Percentiles rank a stretch among this genome's conserved stretches.
phyloP scores from a whole-genome alignment of 2,113 vertebrate genomes.

The Syngnathus scovelli region DNA sequence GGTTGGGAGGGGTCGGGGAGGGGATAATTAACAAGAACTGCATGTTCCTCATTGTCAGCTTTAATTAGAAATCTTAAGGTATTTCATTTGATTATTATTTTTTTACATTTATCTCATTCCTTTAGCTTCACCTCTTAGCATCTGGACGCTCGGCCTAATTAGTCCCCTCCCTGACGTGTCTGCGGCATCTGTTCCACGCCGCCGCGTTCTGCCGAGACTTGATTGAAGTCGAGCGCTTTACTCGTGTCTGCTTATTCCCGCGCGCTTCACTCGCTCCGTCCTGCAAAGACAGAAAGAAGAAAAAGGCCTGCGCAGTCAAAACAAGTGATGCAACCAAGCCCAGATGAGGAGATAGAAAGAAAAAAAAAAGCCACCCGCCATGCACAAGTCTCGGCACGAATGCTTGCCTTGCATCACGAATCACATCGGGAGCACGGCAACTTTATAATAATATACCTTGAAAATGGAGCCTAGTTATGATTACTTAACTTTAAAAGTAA shows the following conservation, averaged over 20 bases:
- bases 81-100: background rate
- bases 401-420: background rate
- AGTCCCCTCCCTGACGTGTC: constrained; percentile 27
- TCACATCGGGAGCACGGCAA: background rate
- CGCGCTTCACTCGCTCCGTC: background rate
- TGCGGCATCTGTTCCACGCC: constrained; percentile 58
- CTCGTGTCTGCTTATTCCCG: constrained; percentile 3
- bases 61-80: constrained; percentile 55
- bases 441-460: background rate
- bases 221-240: constrained; percentile 35
- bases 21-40: constrained; percentile 60
- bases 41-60: constrained; percentile 65
- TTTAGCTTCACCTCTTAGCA: constrained; percentile 24
- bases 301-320: constrained; percentile 44
- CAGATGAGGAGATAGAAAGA: constrained; percentile 39
- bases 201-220: constrained; percentile 8
- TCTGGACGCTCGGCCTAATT: constrained; percentile 53
- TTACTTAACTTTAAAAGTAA: too few species aligned
- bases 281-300: constrained; percentile 12
- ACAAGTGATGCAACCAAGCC: constrained; percentile 49
- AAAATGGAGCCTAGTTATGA: too few species aligned
- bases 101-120: constrained; percentile 40
- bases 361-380: constrained; percentile 33
- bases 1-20: constrained; percentile 16
- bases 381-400: constrained; percentile 47